Evolutionary conservation across 2,113 vertebrate species (phyloP).

Genomic region (Equus quagga): DNA sequence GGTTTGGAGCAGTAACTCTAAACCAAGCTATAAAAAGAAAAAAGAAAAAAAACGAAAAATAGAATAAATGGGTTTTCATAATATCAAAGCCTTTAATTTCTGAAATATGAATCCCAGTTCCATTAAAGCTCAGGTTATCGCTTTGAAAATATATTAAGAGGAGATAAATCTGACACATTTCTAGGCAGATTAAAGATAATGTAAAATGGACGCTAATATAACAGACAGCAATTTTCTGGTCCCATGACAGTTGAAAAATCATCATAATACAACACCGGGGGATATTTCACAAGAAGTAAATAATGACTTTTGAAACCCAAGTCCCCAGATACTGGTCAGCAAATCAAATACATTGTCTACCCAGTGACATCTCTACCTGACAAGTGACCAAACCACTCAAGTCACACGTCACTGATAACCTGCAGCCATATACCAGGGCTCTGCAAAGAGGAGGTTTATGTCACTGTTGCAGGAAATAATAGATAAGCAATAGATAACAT

Average conservation of each 20-base stretch:
- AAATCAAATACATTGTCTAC: constrained; percentile 38
- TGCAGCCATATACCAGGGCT: neutral
- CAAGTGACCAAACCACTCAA: constrained; percentile 10
- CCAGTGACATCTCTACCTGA: neutral
- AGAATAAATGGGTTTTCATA: constrained; percentile 52
- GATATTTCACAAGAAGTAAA: neutral
- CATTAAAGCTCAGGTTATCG: constrained; percentile 68
- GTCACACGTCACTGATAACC: neutral
- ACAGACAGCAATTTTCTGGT: constrained; percentile 75
- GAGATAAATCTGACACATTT: constrained; percentile 53
- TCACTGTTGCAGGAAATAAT: constrained; percentile 32
- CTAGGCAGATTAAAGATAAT: constrained; percentile 68
- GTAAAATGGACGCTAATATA: constrained; percentile 70
- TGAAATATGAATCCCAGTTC: constrained; percentile 53
- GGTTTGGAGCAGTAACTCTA: constrained; percentile 64
- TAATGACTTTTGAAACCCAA: neutral
- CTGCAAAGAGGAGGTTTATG: neutral
- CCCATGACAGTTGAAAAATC: constrained; percentile 53
- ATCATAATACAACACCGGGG: constrained; percentile 40
- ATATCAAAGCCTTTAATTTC: constrained; percentile 62
- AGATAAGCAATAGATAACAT: constrained; percentile 25
- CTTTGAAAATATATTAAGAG: constrained; percentile 61
- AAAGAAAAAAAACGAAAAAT: neutral
- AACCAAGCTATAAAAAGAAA: constrained; percentile 62
- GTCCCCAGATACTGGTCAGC: neutral